Percentiles rank a stretch among this genome's conserved stretches.
Evolutionary conservation across 2,113 vertebrate genomes (phyloP).

Genomic region (Psittacula cyanocephala): DNA sequence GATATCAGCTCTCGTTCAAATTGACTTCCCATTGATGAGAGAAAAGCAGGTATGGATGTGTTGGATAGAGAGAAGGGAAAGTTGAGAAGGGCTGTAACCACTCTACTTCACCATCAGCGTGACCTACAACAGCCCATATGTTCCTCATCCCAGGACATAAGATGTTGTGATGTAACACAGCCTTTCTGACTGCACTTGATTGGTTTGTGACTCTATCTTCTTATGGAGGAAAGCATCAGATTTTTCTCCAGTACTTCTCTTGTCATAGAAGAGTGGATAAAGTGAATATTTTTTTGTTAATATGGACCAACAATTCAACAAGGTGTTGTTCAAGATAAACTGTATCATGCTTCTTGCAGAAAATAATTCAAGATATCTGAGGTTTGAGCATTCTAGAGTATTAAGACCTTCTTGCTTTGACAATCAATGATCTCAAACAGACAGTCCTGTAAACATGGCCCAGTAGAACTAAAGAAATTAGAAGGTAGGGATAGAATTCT

Average conservation of each 20-base stretch:
- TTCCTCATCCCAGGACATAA: not conserved
- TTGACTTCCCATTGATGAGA: not conserved
- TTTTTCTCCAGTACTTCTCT: not conserved
- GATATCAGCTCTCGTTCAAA: not conserved
- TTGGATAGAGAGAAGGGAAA: not conserved
- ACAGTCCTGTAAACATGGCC: not conserved
- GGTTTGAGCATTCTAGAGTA: not conserved
- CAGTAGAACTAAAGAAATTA: not conserved
- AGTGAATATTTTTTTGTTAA: not conserved
- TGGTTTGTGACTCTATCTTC: not conserved
- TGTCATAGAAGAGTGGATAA: not conserved
- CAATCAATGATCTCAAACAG: not conserved
- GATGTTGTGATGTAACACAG: not conserved
- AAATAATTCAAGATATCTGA: not conserved
- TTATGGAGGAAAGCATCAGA: not conserved
- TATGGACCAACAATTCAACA: not conserved
- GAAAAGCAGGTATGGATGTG: not conserved
- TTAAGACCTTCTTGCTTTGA: not conserved
- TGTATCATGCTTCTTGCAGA: not conserved
- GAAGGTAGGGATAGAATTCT: not conserved
- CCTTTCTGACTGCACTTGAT: not conserved
- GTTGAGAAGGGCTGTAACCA: not conserved
- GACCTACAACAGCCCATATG: accelerated
- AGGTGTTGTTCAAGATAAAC: not conserved
- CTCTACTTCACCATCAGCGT: not conserved